phyloP scores from a whole-genome alignment of 2,888 invertebrate species.

The Drosophila testacea region DNA sequence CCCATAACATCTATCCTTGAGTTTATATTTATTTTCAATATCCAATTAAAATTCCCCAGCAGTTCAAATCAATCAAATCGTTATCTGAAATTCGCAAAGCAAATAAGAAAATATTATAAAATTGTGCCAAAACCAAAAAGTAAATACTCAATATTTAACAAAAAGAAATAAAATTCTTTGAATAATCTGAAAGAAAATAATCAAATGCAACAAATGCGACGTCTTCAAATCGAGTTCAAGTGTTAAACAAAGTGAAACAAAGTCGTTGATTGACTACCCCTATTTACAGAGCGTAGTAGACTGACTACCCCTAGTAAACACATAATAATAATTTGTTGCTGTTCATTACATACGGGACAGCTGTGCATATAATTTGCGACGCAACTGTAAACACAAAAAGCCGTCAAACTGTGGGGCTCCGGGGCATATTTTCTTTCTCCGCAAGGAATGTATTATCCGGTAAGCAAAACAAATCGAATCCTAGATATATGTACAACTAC shows the following conservation, averaged over 20 bases:
- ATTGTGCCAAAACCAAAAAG: constrained; percentile 73
- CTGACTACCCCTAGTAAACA: constrained; percentile 27
- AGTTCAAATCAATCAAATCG: constrained; percentile 41
- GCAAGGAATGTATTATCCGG: constrained; percentile 98
- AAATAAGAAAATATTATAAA: constrained; percentile 33
- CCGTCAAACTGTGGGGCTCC: constrained; percentile 98
- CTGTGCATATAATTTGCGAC: constrained; percentile 66
- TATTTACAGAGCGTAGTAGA: constrained; percentile 27
- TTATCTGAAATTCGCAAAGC: constrained; percentile 37
- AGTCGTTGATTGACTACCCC: constrained; percentile 43
- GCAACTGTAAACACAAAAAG: constrained; percentile 85
- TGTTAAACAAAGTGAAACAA: constrained; percentile 41
- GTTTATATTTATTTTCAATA: neutral
- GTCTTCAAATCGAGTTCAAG: constrained; percentile 32
- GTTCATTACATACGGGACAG: constrained; percentile 28
- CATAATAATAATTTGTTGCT: constrained; percentile 16
- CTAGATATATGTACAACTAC: neutral
- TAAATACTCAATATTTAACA: constrained; percentile 37
- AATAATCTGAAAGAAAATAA: constrained; percentile 24
- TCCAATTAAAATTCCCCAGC: neutral
- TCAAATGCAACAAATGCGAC: constrained; percentile 45
- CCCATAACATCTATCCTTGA: neutral
- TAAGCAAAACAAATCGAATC: constrained; percentile 86
- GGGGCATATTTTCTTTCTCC: constrained; percentile 98
- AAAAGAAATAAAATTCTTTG: constrained; percentile 21